Evolutionary conservation across 2,888 invertebrate species (phyloP).

Genomic region (Sarcophaga rosellei): DNA sequence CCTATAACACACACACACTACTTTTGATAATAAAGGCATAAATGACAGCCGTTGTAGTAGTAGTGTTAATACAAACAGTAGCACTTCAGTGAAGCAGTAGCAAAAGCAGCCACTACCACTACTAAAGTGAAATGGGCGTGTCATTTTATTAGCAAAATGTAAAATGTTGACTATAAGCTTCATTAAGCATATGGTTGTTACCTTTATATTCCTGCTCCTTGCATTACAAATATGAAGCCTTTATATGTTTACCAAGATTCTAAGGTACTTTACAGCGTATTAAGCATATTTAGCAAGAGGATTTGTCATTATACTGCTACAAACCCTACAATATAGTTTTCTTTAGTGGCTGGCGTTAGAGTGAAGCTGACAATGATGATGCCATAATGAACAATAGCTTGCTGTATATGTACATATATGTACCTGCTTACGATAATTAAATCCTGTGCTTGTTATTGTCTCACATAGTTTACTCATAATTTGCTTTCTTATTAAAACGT

Average conservation of each 20-base stretch:
- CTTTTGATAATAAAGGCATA: conserved; percentile 27
- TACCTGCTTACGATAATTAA: conserved; percentile 76
- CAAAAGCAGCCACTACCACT: neutral
- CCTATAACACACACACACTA: neutral
- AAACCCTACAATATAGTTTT: conserved; percentile 12
- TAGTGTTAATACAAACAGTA: too few species aligned
- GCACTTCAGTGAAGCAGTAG: neutral
- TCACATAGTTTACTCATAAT: conserved; percentile 48
- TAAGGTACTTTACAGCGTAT: conserved; percentile 70
- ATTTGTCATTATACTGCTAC: conserved; percentile 77
- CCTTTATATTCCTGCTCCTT: conserved; percentile 33
- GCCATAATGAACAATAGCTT: conserved; percentile 22
- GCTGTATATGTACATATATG: neutral
- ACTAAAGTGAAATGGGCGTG: conserved; percentile 60
- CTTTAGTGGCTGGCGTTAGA: neutral
- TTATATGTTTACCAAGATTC: conserved; percentile 38
- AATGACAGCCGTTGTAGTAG: conserved; percentile 23
- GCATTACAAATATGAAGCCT: conserved; percentile 1
- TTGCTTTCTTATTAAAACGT: conserved; percentile 57
- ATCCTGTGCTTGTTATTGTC: conserved; percentile 70
- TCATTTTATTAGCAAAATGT: conserved; percentile 52
- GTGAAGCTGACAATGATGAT: neutral
- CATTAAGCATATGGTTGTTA: conserved; percentile 75
- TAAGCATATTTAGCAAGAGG: conserved; percentile 79
- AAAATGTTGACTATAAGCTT: conserved; percentile 75